Evolutionary conservation across 2,113 vertebrate species (phyloP).

Genomic region (Solea senegalensis): DNA sequence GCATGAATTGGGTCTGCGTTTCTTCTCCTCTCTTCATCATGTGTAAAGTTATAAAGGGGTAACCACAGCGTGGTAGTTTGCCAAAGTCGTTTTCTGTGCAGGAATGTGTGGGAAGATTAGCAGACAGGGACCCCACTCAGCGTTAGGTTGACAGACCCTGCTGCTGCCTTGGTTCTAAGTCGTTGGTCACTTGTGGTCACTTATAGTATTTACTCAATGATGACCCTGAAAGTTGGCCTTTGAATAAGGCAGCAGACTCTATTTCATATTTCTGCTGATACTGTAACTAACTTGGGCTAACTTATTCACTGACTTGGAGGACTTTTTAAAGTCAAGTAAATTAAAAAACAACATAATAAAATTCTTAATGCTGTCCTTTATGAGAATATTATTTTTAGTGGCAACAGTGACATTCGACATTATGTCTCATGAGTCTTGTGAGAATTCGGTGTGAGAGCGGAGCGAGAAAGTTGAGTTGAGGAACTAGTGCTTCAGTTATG

Average conservation of each 20-base stretch:
- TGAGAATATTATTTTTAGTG: too few relatives aligned
- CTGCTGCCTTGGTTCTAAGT: slow-evolving; percentile 19
- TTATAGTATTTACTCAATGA: background rate
- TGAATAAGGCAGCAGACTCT: background rate
- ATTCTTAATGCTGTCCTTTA: too few relatives aligned
- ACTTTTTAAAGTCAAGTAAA: background rate
- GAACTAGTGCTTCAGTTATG: too few relatives aligned
- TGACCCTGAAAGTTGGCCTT: background rate
- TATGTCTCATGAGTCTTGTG: too few relatives aligned
- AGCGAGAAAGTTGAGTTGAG: too few relatives aligned
- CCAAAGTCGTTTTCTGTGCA: slow-evolving; percentile 53
- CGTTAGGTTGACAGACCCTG: slow-evolving; percentile 21
- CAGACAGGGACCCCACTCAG: slow-evolving; percentile 15
- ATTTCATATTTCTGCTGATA: background rate
- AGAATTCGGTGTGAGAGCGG: too few relatives aligned
- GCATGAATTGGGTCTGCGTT: slow-evolving; percentile 31
- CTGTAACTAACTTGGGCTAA: background rate
- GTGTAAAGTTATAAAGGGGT: slow-evolving; percentile 47
- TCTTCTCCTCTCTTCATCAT: slow-evolving; percentile 40
- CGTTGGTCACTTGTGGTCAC: slow-evolving; percentile 25
- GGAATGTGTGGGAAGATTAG: slow-evolving; percentile 40
- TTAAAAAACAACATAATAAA: too few relatives aligned
- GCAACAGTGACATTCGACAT: too few relatives aligned
- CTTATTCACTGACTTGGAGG: background rate
- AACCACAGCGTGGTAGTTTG: slow-evolving; percentile 48